Percentiles rank a stretch among this genome's conserved stretches.
phyloP scores from a whole-genome alignment of 2,888 invertebrate species.

The Pyrocoelia pectoralis region DNA sequence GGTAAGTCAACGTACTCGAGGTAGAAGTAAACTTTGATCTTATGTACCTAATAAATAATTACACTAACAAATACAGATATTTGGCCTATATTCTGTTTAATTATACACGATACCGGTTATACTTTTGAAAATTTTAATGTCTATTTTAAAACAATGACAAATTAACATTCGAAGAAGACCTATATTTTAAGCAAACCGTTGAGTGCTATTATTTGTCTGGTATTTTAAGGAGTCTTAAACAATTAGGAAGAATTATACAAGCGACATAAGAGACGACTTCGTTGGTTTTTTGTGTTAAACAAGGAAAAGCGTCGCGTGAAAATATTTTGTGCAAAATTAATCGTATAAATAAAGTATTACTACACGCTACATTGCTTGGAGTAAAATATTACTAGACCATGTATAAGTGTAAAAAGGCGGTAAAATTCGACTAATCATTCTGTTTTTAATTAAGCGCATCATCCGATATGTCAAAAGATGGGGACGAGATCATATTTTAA shows the following conservation, averaged over 20 bases:
- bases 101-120: slow-evolving; percentile 25
- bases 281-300: too few relatives aligned
- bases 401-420: too few relatives aligned
- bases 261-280: too few relatives aligned
- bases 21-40: slow-evolving; percentile 33
- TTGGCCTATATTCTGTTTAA: slow-evolving; percentile 31
- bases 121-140: slow-evolving; percentile 22
- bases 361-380: too few relatives aligned
- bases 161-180: slow-evolving; percentile 31
- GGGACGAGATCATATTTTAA: too few relatives aligned
- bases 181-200: slow-evolving; percentile 28
- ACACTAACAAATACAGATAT: slow-evolving; percentile 7
- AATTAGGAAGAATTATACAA: slow-evolving; percentile 10
- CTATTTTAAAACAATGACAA: slow-evolving; percentile 32
- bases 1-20: slow-evolving; percentile 34
- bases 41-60: slow-evolving; percentile 17
- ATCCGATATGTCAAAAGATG: too few relatives aligned
- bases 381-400: too few relatives aligned
- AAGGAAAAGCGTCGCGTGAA: too few relatives aligned
- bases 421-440: too few relatives aligned
- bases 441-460: too few relatives aligned
- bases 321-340: too few relatives aligned
- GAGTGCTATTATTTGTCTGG: slow-evolving; percentile 27
- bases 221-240: slow-evolving; percentile 21
- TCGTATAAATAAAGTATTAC: too few relatives aligned